A percentile compares a stretch with the other conserved stretches of the same genome.
Evolutionary conservation across 2,888 invertebrate species (phyloP).

Genomic region (Megamerina dolium): DNA sequence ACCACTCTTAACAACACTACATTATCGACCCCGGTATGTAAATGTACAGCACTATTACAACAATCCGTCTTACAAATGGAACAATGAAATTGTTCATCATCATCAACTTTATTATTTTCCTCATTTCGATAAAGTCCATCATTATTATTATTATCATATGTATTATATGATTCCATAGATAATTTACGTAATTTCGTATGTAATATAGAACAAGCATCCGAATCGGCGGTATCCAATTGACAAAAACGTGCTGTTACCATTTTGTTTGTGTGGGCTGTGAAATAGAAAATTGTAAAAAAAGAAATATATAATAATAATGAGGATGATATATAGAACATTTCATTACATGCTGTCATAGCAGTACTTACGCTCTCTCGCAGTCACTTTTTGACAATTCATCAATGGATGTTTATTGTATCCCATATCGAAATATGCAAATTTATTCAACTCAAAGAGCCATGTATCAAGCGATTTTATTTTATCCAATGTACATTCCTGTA

Average conservation of each 20-base stretch:
- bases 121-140: constrained; percentile 14
- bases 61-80: constrained; percentile 39
- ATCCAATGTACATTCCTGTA: constrained; percentile 41
- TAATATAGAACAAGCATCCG: constrained; percentile 43
- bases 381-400: constrained; percentile 49
- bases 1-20: too few species aligned
- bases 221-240: constrained; percentile 43
- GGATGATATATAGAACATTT: neutral
- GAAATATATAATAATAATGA: neutral
- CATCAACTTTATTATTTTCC: constrained; percentile 17
- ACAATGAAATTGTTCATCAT: constrained; percentile 38
- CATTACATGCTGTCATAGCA: too few species aligned
- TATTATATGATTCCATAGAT: constrained; percentile 9
- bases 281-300: neutral
- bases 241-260: constrained; percentile 45
- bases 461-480: constrained; percentile 43
- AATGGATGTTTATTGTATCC: constrained; percentile 38
- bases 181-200: constrained; percentile 29
- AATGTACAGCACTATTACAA: constrained; percentile 32
- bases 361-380: constrained; percentile 44
- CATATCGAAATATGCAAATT: constrained; percentile 40
- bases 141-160: constrained; percentile 16
- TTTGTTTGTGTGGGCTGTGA: constrained; percentile 27
- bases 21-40: too few species aligned
- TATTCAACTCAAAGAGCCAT: constrained; percentile 49